Evolutionary conservation across 2,113 vertebrate species (phyloP), one percentile per base, ranked within the genome.

Genomic region (Rhynchopsitta pachyrhyncha): DNA sequence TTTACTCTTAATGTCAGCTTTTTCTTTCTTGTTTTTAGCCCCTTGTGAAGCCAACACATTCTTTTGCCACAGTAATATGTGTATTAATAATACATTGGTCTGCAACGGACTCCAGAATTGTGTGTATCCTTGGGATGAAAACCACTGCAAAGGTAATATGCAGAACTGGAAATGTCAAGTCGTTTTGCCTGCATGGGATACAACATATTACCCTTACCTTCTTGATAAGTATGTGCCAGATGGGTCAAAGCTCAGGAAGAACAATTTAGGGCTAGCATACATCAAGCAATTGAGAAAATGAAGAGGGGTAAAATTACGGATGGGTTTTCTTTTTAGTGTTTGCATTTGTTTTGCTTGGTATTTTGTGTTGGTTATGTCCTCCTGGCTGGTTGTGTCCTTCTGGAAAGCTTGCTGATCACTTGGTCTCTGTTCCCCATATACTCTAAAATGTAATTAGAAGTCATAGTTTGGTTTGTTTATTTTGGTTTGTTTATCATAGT

Each of bases 61-160:
- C 98, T 99, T 99, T 98, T 99, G 99, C 96, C 99, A 99, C 97
- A 99, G 99, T 96, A 99, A 99, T 98, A 99, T 99, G 99, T 99
- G 99, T 96, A 99, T 99, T 96, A 99, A 99, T 97, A 99, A 99
- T 95, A 99, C 99, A 1, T 97, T 99, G 96, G 99, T 99, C 96
- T 99, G 99, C 98, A 99, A 99, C 11, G 99, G 99, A 83, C 98
- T 99, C 80, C 99, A 99, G 98, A 99, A 99, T 96, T 99, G 99
- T 90, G 99, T 99, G 60, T 99, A 99, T 94, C 99, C 99, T 75
- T 99, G 99, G 99, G 99, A 99, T 73, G 99, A 99, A 98, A 99
- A 99, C 93, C 99, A 99, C 59, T 99, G 99, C 95, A 99, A 99
- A 99, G 99, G 99, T 99, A 98, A 99, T 89, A 81, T 31, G 9